A percentile compares a stretch with the other conserved stretches of the same genome.
Evolutionary conservation across 2,797 vertebrate genomes (phyloP).

Genomic region (Mus minutoides): DNA sequence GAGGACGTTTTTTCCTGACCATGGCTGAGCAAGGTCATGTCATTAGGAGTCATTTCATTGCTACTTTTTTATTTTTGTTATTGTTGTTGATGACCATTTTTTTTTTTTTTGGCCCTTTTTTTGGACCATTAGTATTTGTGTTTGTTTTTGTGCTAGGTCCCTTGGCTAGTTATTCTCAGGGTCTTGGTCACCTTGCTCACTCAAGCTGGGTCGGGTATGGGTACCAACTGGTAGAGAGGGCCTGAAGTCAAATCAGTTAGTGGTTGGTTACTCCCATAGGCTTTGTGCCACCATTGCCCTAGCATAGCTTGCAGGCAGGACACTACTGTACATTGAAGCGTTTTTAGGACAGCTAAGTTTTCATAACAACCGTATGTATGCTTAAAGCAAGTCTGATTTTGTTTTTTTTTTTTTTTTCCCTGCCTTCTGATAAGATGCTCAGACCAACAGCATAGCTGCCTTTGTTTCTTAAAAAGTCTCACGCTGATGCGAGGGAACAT

Average conservation of each 20-base stretch:
- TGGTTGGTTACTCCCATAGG: no score
- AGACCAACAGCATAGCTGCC: neutral
- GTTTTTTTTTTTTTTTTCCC: neutral
- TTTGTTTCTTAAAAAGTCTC: neutral
- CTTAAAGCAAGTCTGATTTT: neutral
- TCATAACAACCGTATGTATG: neutral
- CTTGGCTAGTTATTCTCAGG: neutral
- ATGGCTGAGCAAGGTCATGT: neutral
- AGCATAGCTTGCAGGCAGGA: neutral
- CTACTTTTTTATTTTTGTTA: neutral
- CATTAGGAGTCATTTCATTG: neutral
- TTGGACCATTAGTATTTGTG: neutral
- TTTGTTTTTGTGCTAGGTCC: neutral
- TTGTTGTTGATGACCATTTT: neutral
- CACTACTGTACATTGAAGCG: neutral
- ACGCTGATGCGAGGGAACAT: neutral
- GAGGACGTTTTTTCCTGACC: neutral
- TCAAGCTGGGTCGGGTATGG: neutral
- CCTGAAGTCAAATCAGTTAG: neutral
- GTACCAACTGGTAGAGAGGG: neutral
- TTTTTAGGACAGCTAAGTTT: neutral
- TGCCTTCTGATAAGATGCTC: neutral
- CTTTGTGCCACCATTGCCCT: neutral
- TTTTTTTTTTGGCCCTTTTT: neutral
- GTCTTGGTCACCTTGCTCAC: neutral